These are phyloP conservation scores for Synanthedon tipuliformis DNA, from an alignment of 2,888 invertebrate species.

Conservation along the genomic window DNA sequence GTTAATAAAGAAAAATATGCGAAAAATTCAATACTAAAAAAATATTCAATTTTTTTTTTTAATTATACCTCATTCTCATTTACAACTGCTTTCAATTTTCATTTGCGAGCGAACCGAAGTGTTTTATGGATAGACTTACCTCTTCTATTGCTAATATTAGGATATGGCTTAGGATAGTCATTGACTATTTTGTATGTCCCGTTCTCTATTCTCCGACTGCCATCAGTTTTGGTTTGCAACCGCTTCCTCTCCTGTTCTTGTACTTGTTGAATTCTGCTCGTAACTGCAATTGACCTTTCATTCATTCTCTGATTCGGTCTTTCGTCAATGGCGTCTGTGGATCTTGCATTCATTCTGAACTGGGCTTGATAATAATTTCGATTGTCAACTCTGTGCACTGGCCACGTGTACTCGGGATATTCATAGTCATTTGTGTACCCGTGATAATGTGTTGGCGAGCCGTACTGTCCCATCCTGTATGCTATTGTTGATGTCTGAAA, in stretches of 20 bases:
- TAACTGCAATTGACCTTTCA: slow-evolving; percentile 6
- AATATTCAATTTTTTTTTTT: too few relatives aligned
- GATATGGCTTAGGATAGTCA: background rate
- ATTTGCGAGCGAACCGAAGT: too few relatives aligned
- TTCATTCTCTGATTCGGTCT: slow-evolving; percentile 1
- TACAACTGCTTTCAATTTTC: too few relatives aligned
- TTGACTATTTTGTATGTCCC: slow-evolving; percentile 17
- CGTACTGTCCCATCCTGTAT: slow-evolving; percentile 4
- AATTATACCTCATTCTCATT: too few relatives aligned
- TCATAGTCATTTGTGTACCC: background rate
- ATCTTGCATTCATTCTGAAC: background rate
- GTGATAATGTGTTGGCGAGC: background rate
- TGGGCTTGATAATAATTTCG: background rate
- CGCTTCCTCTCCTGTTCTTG: slow-evolving; percentile 9
- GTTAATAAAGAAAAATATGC: too few relatives aligned
- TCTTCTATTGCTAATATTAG: slow-evolving; percentile 2
- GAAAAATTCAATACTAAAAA: too few relatives aligned
- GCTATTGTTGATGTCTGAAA: slow-evolving; percentile 9
- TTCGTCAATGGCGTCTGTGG: background rate
- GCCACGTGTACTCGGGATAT: background rate
- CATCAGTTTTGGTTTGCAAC: slow-evolving; percentile 1
- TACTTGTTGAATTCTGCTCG: slow-evolving; percentile 7
- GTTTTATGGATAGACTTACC: background rate
- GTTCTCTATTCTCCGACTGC: slow-evolving; percentile 8
- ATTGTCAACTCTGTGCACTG: background rate